Evolutionary conservation across 2,113 vertebrate genomes (phyloP).

Genomic region (Scartelaos histophorus): DNA sequence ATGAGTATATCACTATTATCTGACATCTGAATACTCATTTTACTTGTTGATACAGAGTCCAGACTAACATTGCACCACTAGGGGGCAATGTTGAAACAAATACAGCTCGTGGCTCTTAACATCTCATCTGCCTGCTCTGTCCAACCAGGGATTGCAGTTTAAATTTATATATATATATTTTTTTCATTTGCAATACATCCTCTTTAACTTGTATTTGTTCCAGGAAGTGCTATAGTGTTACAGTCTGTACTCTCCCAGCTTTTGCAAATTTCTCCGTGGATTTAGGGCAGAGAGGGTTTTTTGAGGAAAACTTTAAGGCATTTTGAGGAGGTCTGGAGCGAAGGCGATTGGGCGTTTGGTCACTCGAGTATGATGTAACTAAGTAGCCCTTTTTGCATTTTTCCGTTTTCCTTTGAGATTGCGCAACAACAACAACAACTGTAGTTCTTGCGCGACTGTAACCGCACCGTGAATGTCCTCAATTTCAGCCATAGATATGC

Average conservation of each 20-base stretch:
- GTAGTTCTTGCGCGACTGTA: conserved; percentile 49
- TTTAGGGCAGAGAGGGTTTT: conserved; percentile 32
- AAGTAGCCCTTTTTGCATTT: conserved; percentile 19
- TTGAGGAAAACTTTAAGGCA: conserved; percentile 19
- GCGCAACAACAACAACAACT: conserved; percentile 10
- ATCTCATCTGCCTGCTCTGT: conserved; percentile 15
- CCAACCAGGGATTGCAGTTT: conserved; percentile 31
- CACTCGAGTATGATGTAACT: conserved; percentile 22
- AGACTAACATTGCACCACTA: conserved; percentile 49
- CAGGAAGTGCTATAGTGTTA: conserved; percentile 42
- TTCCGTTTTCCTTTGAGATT: conserved; percentile 21
- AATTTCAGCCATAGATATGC: conserved; percentile 70
- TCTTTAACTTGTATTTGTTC: conserved; percentile 58
- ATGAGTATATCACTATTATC: too few relatives aligned
- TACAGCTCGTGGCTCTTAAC: conserved; percentile 14
- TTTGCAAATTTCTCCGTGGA: conserved; percentile 33
- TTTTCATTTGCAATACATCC: conserved; percentile 12
- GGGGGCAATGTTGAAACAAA: conserved; percentile 80
- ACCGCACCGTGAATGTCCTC: conserved; percentile 54
- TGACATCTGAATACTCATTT: not conserved
- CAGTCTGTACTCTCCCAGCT: conserved; percentile 57
- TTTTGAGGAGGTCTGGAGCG: conserved; percentile 12
- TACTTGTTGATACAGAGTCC: too few relatives aligned
- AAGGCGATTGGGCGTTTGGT: not conserved
- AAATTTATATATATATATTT: conserved; percentile 16